A percentile compares a stretch with the other conserved stretches of the same genome.
Evolutionary conservation across 2,888 invertebrate species (phyloP).

Genomic region (Caenorhabditis doughertyi): DNA sequence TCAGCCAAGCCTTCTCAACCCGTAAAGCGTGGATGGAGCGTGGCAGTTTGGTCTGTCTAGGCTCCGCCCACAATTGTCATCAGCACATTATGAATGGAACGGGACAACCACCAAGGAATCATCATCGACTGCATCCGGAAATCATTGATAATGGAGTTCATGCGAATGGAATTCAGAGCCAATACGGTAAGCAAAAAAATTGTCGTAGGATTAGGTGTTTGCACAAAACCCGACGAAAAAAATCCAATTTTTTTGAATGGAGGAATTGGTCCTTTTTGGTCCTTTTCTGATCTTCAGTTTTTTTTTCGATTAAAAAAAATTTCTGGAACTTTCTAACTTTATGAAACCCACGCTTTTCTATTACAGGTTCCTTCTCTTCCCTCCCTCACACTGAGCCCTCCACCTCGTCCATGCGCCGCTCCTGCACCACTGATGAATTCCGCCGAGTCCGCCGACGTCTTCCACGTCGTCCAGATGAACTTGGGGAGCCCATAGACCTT

Average conservation of each 20-base stretch:
- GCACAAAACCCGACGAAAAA: no score
- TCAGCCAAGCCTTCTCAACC: conserved; percentile 63
- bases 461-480: conserved; percentile 69
- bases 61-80: conserved; percentile 36
- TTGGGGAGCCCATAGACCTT: conserved; percentile 45
- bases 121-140: conserved; percentile 60
- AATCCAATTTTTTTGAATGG: no score
- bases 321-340: background rate
- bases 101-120: conserved; percentile 18
- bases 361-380: conserved; percentile 57
- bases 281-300: no score
- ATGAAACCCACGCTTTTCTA: background rate
- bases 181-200: conserved; percentile 45
- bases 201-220: no score
- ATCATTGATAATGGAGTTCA: conserved; percentile 53
- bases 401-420: conserved; percentile 59
- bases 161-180: conserved; percentile 62
- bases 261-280: no score
- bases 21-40: conserved; percentile 72
- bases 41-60: conserved; percentile 64
- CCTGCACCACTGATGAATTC: conserved; percentile 72
- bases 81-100: conserved; percentile 21
- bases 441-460: conserved; percentile 64
- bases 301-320: no score
- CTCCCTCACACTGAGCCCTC: conserved; percentile 35